Evolutionary conservation across 2,797 vertebrate genomes (phyloP).

Genomic region (Pampus argenteus): DNA sequence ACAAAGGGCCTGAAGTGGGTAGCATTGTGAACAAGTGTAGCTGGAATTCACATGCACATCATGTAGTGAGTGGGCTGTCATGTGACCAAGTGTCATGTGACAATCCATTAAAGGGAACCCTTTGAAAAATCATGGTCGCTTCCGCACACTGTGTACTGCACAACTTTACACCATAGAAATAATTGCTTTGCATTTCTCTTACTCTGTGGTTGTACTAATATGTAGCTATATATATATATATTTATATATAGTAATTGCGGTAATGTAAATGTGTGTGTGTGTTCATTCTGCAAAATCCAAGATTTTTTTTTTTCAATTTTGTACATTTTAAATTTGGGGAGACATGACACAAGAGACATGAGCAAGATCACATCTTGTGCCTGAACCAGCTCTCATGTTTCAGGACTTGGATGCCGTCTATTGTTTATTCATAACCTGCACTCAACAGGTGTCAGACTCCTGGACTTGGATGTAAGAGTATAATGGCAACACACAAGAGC

Average conservation of each 20-base stretch:
- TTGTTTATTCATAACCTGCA: conserved; percentile 71
- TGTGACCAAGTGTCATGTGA: conserved; percentile 23
- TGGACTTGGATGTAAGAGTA: background rate
- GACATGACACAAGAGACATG: background rate
- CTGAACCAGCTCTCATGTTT: conserved; percentile 55
- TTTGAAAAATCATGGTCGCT: background rate
- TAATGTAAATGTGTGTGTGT: too few species aligned
- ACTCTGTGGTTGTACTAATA: too few species aligned
- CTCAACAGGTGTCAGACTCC: conserved; percentile 52
- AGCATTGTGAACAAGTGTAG: background rate
- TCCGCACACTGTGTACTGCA: background rate
- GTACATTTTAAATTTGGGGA: background rate
- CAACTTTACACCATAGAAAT: background rate
- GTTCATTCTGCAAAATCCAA: too few species aligned
- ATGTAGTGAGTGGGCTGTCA: conserved; percentile 6
- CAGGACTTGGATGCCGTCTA: conserved; percentile 35
- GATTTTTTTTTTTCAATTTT: too few species aligned
- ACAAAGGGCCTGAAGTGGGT: background rate
- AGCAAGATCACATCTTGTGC: background rate
- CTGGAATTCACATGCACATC: background rate
- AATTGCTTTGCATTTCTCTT: background rate
- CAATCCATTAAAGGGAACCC: conserved; percentile 7
- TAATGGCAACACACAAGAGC: conserved; percentile 9
- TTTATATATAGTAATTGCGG: too few species aligned
- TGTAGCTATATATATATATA: too few species aligned